A percentile compares a stretch with the other conserved stretches of the same genome.
These are phyloP conservation scores for Aotus griseimembra DNA, from an alignment of 2,797 vertebrate genomes.

Conservation along the genomic window DNA sequence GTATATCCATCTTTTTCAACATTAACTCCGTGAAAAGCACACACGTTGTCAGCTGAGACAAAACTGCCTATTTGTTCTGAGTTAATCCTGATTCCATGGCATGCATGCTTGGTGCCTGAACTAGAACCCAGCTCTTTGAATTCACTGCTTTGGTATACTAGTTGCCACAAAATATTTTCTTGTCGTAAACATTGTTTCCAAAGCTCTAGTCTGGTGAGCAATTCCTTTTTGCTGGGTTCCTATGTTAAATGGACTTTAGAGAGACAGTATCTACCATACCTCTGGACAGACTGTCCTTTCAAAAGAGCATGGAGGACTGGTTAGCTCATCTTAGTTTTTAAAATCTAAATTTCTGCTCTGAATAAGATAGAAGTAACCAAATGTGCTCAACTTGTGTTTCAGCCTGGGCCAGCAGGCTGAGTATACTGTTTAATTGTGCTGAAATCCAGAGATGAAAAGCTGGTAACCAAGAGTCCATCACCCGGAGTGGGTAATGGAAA, in stretches of 20 bases:
- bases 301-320: neutral
- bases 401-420: constrained; percentile 8
- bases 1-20: neutral
- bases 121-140: neutral
- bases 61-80: neutral
- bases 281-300: neutral
- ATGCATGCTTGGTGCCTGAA: neutral
- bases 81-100: neutral
- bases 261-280: neutral
- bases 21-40: neutral
- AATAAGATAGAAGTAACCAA: constrained; percentile 40
- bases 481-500: neutral
- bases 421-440: constrained; percentile 28
- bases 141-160: neutral
- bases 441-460: constrained; percentile 45
- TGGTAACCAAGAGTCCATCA: neutral
- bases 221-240: neutral
- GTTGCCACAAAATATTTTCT: neutral
- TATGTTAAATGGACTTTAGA: neutral
- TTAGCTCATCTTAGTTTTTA: constrained; percentile 38
- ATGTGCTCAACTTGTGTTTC: constrained; percentile 21
- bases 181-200: neutral
- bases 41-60: neutral
- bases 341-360: constrained; percentile 43
- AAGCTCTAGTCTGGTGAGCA: neutral